These are phyloP conservation scores for Biston stratarius DNA, from an alignment of 2,888 invertebrate genomes.

Conservation along the genomic window DNA sequence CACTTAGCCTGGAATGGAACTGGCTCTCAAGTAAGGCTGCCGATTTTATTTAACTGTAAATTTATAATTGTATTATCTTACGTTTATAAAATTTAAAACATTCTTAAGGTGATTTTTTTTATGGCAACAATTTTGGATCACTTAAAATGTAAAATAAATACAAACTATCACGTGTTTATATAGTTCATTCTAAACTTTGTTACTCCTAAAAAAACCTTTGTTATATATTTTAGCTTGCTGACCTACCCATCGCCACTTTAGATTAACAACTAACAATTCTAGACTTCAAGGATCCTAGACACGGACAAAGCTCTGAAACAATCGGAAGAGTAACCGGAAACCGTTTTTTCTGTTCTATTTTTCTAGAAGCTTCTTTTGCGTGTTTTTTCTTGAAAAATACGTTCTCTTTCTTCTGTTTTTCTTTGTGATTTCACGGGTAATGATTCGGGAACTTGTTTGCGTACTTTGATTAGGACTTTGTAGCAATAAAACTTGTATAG, in stretches of 20 bases:
- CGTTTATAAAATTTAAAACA: too few species aligned
- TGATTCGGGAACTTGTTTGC: conserved; percentile 25
- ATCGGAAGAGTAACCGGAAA: conserved; percentile 20
- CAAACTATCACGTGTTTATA: too few species aligned
- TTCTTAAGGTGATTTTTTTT: too few species aligned
- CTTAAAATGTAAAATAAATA: too few species aligned
- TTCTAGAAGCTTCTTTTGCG: conserved; percentile 3
- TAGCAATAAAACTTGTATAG: conserved; percentile 26
- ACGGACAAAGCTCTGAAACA: conserved; percentile 16
- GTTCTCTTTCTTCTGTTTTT: conserved; percentile 23
- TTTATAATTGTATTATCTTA: too few species aligned
- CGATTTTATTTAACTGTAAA: too few species aligned
- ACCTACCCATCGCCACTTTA: background rate
- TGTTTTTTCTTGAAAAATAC: conserved; percentile 4
- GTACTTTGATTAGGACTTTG: conserved; percentile 28
- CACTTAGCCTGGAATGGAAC: too few species aligned
- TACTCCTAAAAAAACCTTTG: background rate
- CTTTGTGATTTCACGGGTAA: conserved; percentile 35
- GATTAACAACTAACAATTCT: conserved; percentile 1
- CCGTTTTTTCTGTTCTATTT: conserved; percentile 6
- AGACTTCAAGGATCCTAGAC: conserved; percentile 17
- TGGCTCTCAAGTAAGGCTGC: too few species aligned
- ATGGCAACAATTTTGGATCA: too few species aligned
- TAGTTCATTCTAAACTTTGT: too few species aligned
- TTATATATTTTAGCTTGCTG: conserved; percentile 2